A percentile compares a stretch with the other conserved stretches of the same genome.
Conservation (phyloP, 2,113 vertebrate species). For the Amazona guildingii region DNA sequence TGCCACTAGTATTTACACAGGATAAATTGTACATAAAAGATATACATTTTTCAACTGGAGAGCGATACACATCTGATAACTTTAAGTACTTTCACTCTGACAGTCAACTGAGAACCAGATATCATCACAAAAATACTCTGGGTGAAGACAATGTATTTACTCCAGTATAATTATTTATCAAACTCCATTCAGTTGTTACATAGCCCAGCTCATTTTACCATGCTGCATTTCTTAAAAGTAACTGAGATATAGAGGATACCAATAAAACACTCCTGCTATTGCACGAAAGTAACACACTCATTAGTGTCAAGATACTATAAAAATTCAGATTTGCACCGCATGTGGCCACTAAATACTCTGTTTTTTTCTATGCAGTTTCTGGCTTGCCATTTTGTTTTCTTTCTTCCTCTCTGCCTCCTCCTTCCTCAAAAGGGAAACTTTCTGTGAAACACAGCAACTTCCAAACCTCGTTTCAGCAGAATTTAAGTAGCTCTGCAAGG, state of each 20-base stretch:
- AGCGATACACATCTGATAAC: neutral
- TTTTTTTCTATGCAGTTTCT: neutral
- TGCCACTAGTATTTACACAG: neutral
- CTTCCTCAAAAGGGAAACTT: neutral
- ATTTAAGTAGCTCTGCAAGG: neutral
- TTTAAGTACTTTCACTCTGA: neutral
- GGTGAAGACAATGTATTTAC: neutral
- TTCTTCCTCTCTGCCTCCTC: neutral
- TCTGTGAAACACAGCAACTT: neutral
- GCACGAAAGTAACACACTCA: neutral
- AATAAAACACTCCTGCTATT: neutral
- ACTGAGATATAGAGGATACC: neutral
- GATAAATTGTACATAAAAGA: neutral
- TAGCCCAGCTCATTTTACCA: neutral
- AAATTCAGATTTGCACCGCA: neutral
- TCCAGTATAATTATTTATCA: neutral
- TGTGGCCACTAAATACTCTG: neutral
- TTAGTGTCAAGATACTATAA: neutral
- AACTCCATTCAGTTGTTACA: neutral
- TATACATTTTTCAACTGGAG: neutral
- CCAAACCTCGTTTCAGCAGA: neutral
- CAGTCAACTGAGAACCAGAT: neutral
- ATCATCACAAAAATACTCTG: neutral
- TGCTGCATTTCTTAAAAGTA: neutral
- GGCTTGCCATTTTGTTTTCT: neutral